Conservation (phyloP, 2,888 invertebrate genomes). For the Scaptomyza parva region DNA sequence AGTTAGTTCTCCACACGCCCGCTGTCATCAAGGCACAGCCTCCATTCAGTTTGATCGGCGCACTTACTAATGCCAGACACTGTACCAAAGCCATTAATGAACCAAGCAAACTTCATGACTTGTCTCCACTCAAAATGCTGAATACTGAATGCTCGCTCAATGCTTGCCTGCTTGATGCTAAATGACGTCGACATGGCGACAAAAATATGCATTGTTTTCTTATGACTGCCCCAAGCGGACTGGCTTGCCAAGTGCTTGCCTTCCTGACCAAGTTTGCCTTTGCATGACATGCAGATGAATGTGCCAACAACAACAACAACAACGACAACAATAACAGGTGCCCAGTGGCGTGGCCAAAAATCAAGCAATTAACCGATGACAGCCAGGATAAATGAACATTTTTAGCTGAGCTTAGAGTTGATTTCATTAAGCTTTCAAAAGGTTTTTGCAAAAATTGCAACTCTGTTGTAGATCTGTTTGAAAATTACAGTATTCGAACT, state of each 20-base stretch:
- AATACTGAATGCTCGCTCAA: no score
- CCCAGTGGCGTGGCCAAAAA: conserved; percentile 35
- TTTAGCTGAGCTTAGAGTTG: no score
- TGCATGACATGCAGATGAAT: conserved; percentile 54
- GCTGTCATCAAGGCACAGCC: conserved; percentile 20
- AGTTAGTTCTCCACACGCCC: conserved; percentile 17
- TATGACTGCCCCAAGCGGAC: conserved; percentile 1
- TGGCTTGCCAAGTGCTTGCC: neutral
- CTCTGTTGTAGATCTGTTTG: no score
- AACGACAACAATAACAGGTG: conserved; percentile 5
- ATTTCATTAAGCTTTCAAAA: no score
- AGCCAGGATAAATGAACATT: conserved; percentile 20
- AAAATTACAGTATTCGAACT: no score
- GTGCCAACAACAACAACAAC: conserved; percentile 17
- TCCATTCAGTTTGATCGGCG: conserved; percentile 20
- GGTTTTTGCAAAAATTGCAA: no score
- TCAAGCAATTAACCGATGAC: conserved; percentile 21
- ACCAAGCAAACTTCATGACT: conserved; percentile 58
- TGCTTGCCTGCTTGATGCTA: conserved; percentile 15
- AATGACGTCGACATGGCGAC: conserved; percentile 40
- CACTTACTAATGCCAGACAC: conserved; percentile 55
- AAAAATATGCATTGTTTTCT: conserved; percentile 63
- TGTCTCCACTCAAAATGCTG: conserved; percentile 31
- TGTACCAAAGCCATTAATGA: conserved; percentile 55
- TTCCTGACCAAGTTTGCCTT: conserved; percentile 6